phyloP scores from a whole-genome alignment of 37 sponge, comb jelly and placozoan species.

The Agelas oroides region DNA sequence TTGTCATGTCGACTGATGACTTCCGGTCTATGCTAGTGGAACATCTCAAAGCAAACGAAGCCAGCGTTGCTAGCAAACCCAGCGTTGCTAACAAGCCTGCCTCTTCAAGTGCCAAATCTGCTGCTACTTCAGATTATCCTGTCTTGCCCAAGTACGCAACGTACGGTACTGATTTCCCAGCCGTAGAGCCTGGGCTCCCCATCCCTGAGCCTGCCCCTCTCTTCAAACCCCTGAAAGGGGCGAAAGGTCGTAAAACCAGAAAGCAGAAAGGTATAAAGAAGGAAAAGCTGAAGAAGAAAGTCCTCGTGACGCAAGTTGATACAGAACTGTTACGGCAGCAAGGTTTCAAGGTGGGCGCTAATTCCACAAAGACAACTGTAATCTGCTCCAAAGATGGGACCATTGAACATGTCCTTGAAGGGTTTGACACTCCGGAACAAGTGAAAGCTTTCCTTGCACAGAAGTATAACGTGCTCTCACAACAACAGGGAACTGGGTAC shows the following conservation, averaged over 20 bases:
- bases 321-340: conserved; percentile 29
- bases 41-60: neutral
- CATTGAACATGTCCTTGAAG: conserved; percentile 20
- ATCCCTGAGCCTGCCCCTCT: too few relatives aligned
- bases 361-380: conserved; percentile 11
- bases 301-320: conserved; percentile 28
- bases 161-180: neutral
- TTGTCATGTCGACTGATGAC: neutral
- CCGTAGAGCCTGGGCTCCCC: neutral
- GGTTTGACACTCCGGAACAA: conserved; percentile 14
- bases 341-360: conserved; percentile 26
- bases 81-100: neutral
- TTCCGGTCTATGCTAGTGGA: conserved; percentile 9
- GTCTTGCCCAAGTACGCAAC: neutral
- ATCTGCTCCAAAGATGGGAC: conserved; percentile 13
- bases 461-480: conserved; percentile 15
- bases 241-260: neutral
- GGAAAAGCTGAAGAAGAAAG: neutral
- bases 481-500: conserved; percentile 42
- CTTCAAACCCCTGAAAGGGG: neutral
- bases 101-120: neutral
- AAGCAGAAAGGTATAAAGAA: neutral
- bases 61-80: neutral
- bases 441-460: neutral
- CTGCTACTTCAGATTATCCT: neutral